phyloP scores from a whole-genome alignment of 30 jellyfish, hydroid and myxozoan species.

The Aurelia coerulea region DNA sequence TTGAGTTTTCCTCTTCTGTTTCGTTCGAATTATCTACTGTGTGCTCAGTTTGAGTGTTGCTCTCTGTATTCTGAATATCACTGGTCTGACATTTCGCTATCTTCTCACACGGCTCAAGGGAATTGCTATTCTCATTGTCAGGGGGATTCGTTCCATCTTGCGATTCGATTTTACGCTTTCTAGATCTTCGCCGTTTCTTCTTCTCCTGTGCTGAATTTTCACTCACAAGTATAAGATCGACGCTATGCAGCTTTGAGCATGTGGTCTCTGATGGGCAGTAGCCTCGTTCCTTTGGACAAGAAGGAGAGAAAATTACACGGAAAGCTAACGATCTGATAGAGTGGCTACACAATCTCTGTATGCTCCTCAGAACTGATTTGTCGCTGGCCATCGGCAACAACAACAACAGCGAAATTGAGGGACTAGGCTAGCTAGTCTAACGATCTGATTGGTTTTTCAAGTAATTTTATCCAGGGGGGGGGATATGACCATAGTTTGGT shows the following conservation, averaged over 20 bases:
- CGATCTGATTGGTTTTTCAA: too few relatives aligned
- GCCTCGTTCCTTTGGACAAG: slow-evolving; percentile 39
- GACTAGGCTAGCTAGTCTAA: too few relatives aligned
- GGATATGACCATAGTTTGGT: too few relatives aligned
- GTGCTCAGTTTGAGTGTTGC: background rate
- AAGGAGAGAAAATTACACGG: too few relatives aligned
- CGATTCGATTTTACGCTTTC: slow-evolving; percentile 27
- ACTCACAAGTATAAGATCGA: slow-evolving; percentile 32
- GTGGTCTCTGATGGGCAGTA: slow-evolving; percentile 13
- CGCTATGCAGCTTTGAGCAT: slow-evolving; percentile 64
- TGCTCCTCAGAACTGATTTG: too few relatives aligned
- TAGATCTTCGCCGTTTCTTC: slow-evolving; percentile 15
- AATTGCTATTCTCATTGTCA: background rate
- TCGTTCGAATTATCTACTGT: background rate
- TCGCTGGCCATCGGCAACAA: too few relatives aligned
- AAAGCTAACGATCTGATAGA: too few relatives aligned
- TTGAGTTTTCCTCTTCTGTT: background rate
- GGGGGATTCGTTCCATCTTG: background rate
- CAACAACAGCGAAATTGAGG: too few relatives aligned
- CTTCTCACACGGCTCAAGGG: background rate
- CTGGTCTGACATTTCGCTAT: background rate
- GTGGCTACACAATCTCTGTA: too few relatives aligned
- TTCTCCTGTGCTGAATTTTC: slow-evolving; percentile 16
- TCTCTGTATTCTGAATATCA: background rate
- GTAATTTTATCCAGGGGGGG: too few relatives aligned